Percentiles rank a stretch among this genome's conserved stretches.
Evolutionary conservation across 2,888 invertebrate genomes (phyloP).

Genomic region (Tetropium fuscum): DNA sequence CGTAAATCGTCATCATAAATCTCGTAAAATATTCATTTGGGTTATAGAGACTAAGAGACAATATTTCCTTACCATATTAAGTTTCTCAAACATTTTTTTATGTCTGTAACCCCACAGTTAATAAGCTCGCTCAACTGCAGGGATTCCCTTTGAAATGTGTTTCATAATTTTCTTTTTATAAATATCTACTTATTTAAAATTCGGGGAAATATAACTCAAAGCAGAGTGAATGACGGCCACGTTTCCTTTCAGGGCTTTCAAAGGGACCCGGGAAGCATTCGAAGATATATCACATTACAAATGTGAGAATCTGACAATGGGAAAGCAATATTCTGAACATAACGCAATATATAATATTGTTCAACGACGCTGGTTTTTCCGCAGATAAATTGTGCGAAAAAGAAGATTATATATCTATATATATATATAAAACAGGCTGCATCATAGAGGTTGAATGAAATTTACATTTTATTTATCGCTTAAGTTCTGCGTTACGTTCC

Average conservation of each 20-base stretch:
- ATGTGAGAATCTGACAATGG: constrained; percentile 8
- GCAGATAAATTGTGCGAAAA: constrained; percentile 13
- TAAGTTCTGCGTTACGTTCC: background rate
- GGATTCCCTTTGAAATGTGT: too few relatives aligned
- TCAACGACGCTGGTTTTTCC: constrained; percentile 10
- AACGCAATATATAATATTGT: constrained; percentile 18
- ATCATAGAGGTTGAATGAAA: constrained; percentile 7
- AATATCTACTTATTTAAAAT: too few relatives aligned
- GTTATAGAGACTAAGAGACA: too few relatives aligned
- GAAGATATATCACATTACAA: constrained; percentile 16
- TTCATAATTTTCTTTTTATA: too few relatives aligned
- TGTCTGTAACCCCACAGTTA: too few relatives aligned
- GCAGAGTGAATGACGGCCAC: background rate
- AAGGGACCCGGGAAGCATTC: background rate
- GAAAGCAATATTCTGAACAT: constrained; percentile 18
- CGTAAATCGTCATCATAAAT: too few relatives aligned
- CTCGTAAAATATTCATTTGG: too few relatives aligned
- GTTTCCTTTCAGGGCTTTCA: background rate
- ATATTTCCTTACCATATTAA: too few relatives aligned
- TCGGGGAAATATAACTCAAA: background rate
- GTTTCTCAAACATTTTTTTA: too few relatives aligned
- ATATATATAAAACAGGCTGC: background rate
- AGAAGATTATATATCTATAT: constrained; percentile 8
- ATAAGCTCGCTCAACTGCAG: too few relatives aligned
- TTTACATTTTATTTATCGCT: constrained; percentile 17